Base-by-base conservation (phyloP, 2,888 invertebrate species). In the Acrobasis consociella region DNA sequence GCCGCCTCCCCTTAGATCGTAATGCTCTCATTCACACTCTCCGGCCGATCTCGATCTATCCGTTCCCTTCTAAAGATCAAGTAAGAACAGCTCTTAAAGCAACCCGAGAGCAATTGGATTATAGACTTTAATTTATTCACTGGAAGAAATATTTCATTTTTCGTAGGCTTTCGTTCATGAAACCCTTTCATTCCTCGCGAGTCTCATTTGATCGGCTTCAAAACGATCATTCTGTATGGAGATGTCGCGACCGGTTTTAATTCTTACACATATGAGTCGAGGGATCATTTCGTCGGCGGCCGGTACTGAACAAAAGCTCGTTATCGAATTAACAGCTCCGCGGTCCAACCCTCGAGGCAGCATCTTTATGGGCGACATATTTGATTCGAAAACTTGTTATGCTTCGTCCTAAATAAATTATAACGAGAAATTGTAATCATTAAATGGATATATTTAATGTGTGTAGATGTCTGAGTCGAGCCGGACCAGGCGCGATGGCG, bases 381-480 rank as follows among this genome's bases (percentile, higher is more conserved):
- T 91, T 91, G 89, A 92, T 90, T 91, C 91, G 89, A 90, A 90
- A 91, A 91, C 92, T 91, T 91, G 92, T 92, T 91, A 91, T 91
- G 90, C 89, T 88, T 88, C 91, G 85, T 87, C 87, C 88, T 89
- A 89, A 91, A 91, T 91, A 92, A 91, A 91, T 91, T 91, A 91
- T 91, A 90, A 90, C 91, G 90, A 91, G 91, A 89, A 91, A 91
- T 91, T 89, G 89, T 91, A 89, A 91, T 89, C 89, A 86, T 89
- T 89, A 89, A 89, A 89, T 88, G 86, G 86, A 90, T 91, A 91
- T 91, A 89, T 91, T 89, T 89, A 88, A 89, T 88, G 89, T 87
- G 86, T 86, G 86, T 86, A 80, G 83, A 83, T 77, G 83, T 82
- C 75, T 77, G 73, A 66, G 69, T 64, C 69, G 73, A 68, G 67